Percentiles rank a stretch among this genome's conserved stretches.
Conservation (phyloP, 1,140 invertebrate genomes). For the Diachasmimorpha longicaudata region DNA sequence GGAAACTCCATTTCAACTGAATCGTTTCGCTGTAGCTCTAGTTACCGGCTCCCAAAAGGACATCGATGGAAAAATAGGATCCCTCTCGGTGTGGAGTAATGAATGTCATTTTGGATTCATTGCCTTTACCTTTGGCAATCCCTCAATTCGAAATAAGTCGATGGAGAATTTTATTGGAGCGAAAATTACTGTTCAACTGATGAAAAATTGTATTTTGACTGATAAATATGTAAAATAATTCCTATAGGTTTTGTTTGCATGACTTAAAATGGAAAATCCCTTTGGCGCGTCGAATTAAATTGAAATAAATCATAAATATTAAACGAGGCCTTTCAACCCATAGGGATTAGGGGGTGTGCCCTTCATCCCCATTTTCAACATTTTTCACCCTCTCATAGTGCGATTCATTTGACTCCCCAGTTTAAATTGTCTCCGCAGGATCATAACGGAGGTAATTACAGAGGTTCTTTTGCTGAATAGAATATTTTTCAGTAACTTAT, state of each 20-base stretch:
- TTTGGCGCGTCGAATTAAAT: slow-evolving; percentile 61
- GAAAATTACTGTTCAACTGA: neutral
- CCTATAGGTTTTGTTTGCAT: too few species aligned
- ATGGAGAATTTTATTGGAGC: neutral
- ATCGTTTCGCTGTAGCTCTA: neutral
- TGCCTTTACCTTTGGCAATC: neutral
- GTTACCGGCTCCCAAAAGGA: neutral
- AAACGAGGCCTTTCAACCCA: slow-evolving; percentile 59
- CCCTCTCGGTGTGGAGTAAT: neutral
- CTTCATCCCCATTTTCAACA: slow-evolving; percentile 22
- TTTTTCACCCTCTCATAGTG: neutral
- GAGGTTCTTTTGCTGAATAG: slow-evolving; percentile 35
- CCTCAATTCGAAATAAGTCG: neutral
- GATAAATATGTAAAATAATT: too few species aligned
- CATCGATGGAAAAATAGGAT: neutral
- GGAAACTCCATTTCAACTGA: slow-evolving; percentile 1
- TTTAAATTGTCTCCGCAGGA: slow-evolving; percentile 13
- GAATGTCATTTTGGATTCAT: neutral
- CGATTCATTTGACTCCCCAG: slow-evolving; percentile 1
- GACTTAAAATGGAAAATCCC: slow-evolving; percentile 16
- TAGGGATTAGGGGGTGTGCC: slow-evolving; percentile 54
- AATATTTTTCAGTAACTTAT: too few species aligned
- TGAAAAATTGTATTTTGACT: neutral
- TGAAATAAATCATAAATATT: slow-evolving; percentile 66
- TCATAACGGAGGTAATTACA: slow-evolving; percentile 51